Evolutionary conservation across 2,113 vertebrate genomes (phyloP).

Genomic region (Emydura subglobosa): DNA sequence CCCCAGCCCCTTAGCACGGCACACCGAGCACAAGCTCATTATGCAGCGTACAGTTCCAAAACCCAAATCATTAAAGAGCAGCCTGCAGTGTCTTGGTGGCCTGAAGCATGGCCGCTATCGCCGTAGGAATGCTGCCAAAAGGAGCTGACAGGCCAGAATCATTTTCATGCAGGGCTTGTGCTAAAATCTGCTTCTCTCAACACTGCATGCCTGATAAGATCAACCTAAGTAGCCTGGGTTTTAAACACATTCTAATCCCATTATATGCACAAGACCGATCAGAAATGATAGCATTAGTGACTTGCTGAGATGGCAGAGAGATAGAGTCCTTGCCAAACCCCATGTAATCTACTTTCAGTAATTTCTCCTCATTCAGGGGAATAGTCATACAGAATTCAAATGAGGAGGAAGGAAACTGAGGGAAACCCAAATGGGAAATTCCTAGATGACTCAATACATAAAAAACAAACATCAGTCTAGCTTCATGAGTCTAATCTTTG

Average conservation of each 20-base stretch:
- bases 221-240: background rate
- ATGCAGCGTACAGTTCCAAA: background rate
- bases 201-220: background rate
- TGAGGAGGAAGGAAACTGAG: background rate
- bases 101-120: background rate
- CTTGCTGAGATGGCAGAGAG: background rate
- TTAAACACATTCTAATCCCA: background rate
- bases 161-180: background rate
- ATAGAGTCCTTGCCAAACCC: background rate
- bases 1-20: accelerated
- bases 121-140: background rate
- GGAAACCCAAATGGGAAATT: background rate
- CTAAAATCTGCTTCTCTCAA: background rate
- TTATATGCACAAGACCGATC: background rate
- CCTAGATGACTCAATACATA: background rate
- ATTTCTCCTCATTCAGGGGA: background rate
- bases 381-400: background rate
- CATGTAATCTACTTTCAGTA: background rate
- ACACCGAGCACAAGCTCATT: accelerated
- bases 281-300: background rate
- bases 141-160: background rate
- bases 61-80: background rate
- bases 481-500: background rate
- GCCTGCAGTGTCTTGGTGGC: background rate
- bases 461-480: background rate